A percentile compares a stretch with the other conserved stretches of the same genome.
Evolutionary conservation across 2,888 invertebrate species (phyloP).

Genomic region (Lasiommata megera): DNA sequence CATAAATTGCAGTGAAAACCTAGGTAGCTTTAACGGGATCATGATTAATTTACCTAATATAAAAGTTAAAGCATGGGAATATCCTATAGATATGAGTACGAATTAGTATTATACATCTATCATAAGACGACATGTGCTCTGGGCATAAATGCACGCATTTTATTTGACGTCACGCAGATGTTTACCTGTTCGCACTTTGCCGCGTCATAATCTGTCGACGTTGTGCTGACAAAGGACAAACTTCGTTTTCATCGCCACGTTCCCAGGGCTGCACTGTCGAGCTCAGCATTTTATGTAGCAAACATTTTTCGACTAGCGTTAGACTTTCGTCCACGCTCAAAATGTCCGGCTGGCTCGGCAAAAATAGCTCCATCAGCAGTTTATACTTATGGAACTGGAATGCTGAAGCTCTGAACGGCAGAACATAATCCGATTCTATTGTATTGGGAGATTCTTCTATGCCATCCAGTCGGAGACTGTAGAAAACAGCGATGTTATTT

Average conservation of each 20-base stretch:
- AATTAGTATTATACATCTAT: too few species aligned
- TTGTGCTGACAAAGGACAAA: constrained; percentile 69
- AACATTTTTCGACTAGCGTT: constrained; percentile 67
- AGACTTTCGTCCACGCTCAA: constrained; percentile 60
- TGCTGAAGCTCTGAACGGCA: constrained; percentile 81
- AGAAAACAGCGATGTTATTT: constrained; percentile 37
- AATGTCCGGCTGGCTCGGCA: constrained; percentile 70
- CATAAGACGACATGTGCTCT: too few species aligned
- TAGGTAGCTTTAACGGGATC: too few species aligned
- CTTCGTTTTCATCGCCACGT: constrained; percentile 80
- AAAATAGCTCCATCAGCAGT: constrained; percentile 80
- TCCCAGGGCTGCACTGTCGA: constrained; percentile 80
- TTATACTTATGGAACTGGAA: constrained; percentile 82
- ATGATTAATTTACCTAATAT: too few species aligned
- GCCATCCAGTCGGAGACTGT: constrained; percentile 83
- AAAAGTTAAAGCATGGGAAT: too few species aligned
- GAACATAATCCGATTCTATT: constrained; percentile 68
- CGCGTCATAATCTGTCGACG: constrained; percentile 52
- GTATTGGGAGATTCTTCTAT: constrained; percentile 73
- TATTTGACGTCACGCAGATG: too few species aligned
- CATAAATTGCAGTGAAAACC: too few species aligned
- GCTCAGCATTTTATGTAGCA: constrained; percentile 81
- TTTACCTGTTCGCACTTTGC: constrained; percentile 36
- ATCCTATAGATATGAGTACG: too few species aligned
- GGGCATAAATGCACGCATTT: too few species aligned